Conservation (phyloP, 2,888 invertebrate genomes). For the Matsumyia berberina region DNA sequence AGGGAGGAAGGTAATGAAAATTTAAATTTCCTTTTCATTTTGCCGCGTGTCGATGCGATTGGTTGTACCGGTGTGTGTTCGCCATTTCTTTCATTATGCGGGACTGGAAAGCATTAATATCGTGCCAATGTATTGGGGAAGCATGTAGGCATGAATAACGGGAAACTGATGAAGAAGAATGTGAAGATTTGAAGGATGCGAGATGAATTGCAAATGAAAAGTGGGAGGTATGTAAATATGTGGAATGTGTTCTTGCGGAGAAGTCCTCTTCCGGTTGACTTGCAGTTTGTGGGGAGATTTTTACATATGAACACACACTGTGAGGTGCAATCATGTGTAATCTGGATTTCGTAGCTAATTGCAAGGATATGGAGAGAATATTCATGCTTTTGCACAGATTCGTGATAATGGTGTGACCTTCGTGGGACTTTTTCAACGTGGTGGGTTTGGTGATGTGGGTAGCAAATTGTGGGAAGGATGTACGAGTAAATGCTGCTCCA, state of each 20-base stretch:
- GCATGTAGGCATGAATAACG: slow-evolving; percentile 21
- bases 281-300: neutral
- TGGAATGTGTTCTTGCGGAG: neutral
- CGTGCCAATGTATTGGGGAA: slow-evolving; percentile 15
- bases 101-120: slow-evolving; percentile 5
- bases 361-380: neutral
- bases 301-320: neutral
- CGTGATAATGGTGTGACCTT: neutral
- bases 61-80: neutral
- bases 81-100: neutral
- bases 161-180: slow-evolving; percentile 16
- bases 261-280: neutral
- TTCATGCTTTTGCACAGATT: neutral
- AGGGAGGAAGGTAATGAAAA: slow-evolving; percentile 33
- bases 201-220: slow-evolving; percentile 24
- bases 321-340: neutral
- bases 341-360: neutral
- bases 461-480: no score
- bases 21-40: slow-evolving; percentile 41
- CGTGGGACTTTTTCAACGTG: no score
- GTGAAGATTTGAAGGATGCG: slow-evolving; percentile 18
- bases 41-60: neutral
- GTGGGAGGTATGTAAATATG: neutral
- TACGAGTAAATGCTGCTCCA: no score
- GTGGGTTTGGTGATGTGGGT: no score